Evolutionary conservation across 2,888 invertebrate species (phyloP).

Genomic region (Teleiodes luculella): DNA sequence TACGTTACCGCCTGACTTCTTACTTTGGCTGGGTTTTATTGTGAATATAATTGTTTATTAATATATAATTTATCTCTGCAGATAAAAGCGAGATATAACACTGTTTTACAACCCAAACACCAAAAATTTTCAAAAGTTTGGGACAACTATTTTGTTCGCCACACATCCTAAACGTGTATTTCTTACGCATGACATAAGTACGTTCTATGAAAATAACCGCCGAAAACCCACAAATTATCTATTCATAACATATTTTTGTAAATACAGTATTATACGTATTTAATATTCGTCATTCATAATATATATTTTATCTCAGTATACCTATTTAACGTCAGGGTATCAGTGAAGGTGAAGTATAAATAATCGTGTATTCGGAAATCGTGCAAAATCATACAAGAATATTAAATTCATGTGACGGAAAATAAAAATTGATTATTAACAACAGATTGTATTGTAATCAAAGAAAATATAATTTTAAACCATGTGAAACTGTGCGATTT

Average conservation of each 20-base stretch:
- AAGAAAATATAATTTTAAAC: not conserved
- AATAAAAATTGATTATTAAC: not conserved
- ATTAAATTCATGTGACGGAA: not conserved
- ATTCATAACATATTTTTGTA: conserved; percentile 53
- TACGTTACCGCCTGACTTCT: too few species aligned
- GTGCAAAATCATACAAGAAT: not conserved
- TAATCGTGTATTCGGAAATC: not conserved
- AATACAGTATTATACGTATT: conserved; percentile 57
- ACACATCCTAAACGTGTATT: too few species aligned
- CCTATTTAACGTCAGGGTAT: conserved; percentile 31
- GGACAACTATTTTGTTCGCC: too few species aligned
- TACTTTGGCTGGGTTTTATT: too few species aligned
- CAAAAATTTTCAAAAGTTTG: too few species aligned
- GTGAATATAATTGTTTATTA: too few species aligned
- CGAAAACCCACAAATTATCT: conserved; percentile 22
- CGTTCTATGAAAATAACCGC: conserved; percentile 32
- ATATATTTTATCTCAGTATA: conserved; percentile 42
- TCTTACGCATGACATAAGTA: too few species aligned
- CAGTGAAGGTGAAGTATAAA: conserved; percentile 4
- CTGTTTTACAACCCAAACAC: too few species aligned
- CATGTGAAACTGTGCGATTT: not conserved
- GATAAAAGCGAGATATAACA: too few species aligned
- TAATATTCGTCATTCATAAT: conserved; percentile 39
- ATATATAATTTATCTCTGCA: too few species aligned
- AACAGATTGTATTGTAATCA: not conserved